Evolutionary conservation across 1,140 invertebrate genomes (phyloP).

Genomic region (Euwallacea fornicatus): DNA sequence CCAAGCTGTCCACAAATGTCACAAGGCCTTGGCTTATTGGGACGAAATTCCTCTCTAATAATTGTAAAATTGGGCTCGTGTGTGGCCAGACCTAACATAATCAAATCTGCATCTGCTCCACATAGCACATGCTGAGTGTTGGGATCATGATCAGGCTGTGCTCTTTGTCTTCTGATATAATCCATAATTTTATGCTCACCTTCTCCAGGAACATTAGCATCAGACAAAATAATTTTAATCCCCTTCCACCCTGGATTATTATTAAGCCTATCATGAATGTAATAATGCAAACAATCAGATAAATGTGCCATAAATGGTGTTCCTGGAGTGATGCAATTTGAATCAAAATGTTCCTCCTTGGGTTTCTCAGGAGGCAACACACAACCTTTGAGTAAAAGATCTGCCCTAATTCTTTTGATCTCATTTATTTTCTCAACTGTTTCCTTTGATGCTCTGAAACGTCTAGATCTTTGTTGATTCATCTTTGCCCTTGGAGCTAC

Average conservation of each 20-base stretch:
- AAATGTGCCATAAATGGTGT: slow-evolving; percentile 97
- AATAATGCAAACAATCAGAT: slow-evolving; percentile 93
- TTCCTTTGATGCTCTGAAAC: slow-evolving; percentile 97
- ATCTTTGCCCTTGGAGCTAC: slow-evolving; percentile 98
- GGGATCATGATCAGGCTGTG: slow-evolving; percentile 94
- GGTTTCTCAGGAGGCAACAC: slow-evolving; percentile 87
- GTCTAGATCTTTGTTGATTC: slow-evolving; percentile 97
- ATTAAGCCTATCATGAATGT: slow-evolving; percentile 92
- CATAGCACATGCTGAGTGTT: slow-evolving; percentile 98
- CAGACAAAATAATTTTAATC: slow-evolving; percentile 95
- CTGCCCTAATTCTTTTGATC: slow-evolving; percentile 75
- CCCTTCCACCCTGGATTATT: slow-evolving; percentile 94
- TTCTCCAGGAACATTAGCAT: slow-evolving; percentile 98
- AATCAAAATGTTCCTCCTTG: slow-evolving; percentile 94
- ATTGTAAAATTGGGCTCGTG: slow-evolving; percentile 99
- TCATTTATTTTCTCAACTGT: slow-evolving; percentile 86
- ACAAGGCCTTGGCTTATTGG: slow-evolving; percentile 94
- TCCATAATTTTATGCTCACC: slow-evolving; percentile 99
- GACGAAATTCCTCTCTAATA: slow-evolving; percentile 97
- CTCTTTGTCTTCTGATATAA: slow-evolving; percentile 93
- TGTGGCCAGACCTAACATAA: slow-evolving; percentile 97
- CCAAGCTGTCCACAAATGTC: slow-evolving; percentile 95
- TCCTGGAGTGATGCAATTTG: slow-evolving; percentile 98
- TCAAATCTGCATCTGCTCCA: slow-evolving; percentile 98
- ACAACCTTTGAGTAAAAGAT: slow-evolving; percentile 74